Base-by-base conservation (phyloP, 2,113 vertebrate species). In the Antennarius striatus region DNA sequence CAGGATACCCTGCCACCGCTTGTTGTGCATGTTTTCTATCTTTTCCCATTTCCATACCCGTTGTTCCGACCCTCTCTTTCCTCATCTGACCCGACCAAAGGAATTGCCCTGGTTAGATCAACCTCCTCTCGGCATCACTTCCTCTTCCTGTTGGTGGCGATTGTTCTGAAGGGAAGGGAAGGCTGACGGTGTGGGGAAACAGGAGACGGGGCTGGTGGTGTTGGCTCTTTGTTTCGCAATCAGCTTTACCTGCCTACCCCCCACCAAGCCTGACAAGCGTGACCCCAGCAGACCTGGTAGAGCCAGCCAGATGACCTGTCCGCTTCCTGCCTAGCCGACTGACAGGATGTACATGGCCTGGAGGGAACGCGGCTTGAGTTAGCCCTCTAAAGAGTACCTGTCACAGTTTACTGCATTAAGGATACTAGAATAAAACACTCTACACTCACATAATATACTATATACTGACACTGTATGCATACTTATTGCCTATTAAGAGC, bases 151-250 rank as follows among this genome's bases (percentile, higher is more conserved):
- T 81, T 78, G 70, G 80, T 68, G 67, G 42, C 13, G 52, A 89
- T 88, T 89, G 88, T 90, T 90, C 76, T 68, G 53, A 73, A 71
- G 74, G 80, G 73, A 82, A 82, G 60, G 71, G 88, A 86, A 85
- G 70, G 84, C 77, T 79, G 84, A 80, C 73, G 64, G 83, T 69
- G 75, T 74, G 48, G 63, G 63, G 71, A 52, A 65, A 45, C 56
- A 43, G 53, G 56, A 3, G 30, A n/a, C 36, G 15, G 9, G 32
- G 4, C 36, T 32, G 4, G 5, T 51, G 43, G 48, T 54, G 56
- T 29, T 45, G 12, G 40, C 70, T 57, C 82, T 84, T 87, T 88
- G 83, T 90, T 86, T 68, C 61, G 51, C 40, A 67, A 63, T 60
- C 63, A 63, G 80, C 58, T 57, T 87, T 82, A 90, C 82, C 88